Base-by-base conservation (phyloP, 1,140 invertebrate species). In the Lutraria rhynchaena region DNA sequence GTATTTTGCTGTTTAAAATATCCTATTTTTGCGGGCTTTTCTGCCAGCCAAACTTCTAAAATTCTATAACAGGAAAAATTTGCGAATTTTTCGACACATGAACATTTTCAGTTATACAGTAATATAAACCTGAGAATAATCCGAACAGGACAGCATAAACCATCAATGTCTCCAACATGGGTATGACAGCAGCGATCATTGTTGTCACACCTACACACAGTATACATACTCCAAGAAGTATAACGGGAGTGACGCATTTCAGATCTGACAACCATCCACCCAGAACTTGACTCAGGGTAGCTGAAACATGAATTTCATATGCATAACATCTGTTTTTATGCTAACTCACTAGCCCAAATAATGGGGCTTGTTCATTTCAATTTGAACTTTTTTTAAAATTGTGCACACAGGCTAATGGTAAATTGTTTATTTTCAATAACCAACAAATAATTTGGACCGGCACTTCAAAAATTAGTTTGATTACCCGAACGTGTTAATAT, bases 231-330 rank as follows among this genome's bases (percentile, higher is more conserved):
- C 51, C 70, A 22, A 58, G 70, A 17, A 74, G 35, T 11, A n/a
- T 41, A 3, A 74, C 9, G 37, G 5, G n/a, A 44, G 41, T 29
- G 11, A 74, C 70, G 44, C 70, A 74, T 27, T 19, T 22, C 53
- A 74, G 53, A 60, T 58, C 70, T 24, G 53, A n/a, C 27, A 74
- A 29, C 51, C 53, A 74, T 27, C 70, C 70, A n/a, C 49, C 53
- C 22, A 31, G 33, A 24, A 58, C 31, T 41, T 35, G 51, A 19
- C 70, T 51, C 37, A 74, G 22, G 1, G 22, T 29, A 19, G 24
- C 70, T 74, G 53, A 13, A 74, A 57, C 1, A 13, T 46, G 33
- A 65, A 58, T 41, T 7, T 41, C 5, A 15, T 41, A 7, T 55
- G n/a, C 4, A 22, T 7, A 55, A 5, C 4, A 55, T 55, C 5